phyloP scores from a whole-genome alignment of 2,113 vertebrate genomes.

The Opisthocomus hoazin region DNA sequence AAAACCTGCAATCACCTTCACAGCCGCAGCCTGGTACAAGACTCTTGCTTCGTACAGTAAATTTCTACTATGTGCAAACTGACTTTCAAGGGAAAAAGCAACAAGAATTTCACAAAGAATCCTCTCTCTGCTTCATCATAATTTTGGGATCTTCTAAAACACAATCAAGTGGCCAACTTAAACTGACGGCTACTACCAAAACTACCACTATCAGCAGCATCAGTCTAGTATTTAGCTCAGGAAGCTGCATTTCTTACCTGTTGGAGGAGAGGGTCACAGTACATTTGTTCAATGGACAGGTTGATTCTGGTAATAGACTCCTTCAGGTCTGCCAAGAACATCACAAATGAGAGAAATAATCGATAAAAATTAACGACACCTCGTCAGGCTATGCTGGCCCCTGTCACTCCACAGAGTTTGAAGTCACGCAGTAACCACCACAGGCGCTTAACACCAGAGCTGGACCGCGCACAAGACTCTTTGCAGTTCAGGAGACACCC shows the following conservation, averaged over 20 bases:
- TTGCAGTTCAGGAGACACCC: background rate
- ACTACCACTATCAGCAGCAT: background rate
- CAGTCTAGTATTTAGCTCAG: accelerated
- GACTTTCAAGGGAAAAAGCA: background rate
- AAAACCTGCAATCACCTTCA: background rate
- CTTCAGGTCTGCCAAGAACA: slow-evolving; percentile 81
- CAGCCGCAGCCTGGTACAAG: background rate
- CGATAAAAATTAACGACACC: background rate
- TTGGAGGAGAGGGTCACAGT: slow-evolving; percentile 84
- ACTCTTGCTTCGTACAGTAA: accelerated
- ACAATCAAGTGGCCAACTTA: background rate
- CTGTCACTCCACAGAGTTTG: background rate
- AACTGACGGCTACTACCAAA: background rate
- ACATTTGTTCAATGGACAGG: slow-evolving; percentile 83
- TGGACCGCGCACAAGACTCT: background rate
- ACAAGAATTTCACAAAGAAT: background rate
- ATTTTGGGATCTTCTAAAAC: background rate
- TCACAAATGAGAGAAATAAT: background rate
- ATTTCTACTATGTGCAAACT: background rate
- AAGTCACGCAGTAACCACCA: background rate
- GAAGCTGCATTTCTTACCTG: slow-evolving; percentile 75
- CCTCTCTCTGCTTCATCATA: background rate
- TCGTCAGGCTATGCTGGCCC: background rate
- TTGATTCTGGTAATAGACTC: slow-evolving; percentile 77
- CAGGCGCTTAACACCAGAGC: accelerated